A percentile compares a stretch with the other conserved stretches of the same genome.
Evolutionary conservation across 2,888 invertebrate species (phyloP).

Genomic region (Phaedon cochleariae): DNA sequence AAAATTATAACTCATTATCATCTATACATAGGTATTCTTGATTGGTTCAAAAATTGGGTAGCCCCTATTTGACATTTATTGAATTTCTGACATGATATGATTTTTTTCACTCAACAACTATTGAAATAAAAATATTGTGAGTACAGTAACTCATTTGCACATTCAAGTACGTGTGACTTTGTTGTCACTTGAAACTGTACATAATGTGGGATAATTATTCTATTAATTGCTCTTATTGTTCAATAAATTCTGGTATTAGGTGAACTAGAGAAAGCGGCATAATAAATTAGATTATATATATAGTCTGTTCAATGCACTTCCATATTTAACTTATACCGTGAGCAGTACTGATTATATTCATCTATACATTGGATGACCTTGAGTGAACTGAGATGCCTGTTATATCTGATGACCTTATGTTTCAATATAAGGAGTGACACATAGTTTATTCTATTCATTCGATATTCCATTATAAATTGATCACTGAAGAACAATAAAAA

Average conservation of each 20-base stretch:
- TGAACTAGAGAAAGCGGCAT: neutral
- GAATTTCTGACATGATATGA: too few relatives aligned
- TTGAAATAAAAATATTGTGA: too few relatives aligned
- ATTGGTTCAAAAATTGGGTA: too few relatives aligned
- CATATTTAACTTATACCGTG: neutral
- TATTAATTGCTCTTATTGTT: neutral
- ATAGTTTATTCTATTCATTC: neutral
- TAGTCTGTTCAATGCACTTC: too few relatives aligned
- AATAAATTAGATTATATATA: too few relatives aligned
- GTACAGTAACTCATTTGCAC: too few relatives aligned
- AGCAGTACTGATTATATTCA: neutral
- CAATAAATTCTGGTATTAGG: neutral
- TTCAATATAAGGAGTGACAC: neutral
- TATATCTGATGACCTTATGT: neutral
- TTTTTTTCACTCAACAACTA: too few relatives aligned
- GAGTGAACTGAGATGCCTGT: neutral
- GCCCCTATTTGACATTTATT: too few relatives aligned
- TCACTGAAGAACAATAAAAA: too few relatives aligned
- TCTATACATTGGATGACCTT: neutral
- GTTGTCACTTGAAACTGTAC: neutral
- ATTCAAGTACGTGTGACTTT: conserved; percentile 14
- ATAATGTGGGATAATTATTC: too few relatives aligned
- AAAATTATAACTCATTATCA: too few relatives aligned
- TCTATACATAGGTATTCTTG: too few relatives aligned
- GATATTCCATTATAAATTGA: neutral